Conservation (phyloP, 2,797 vertebrate species). For the Darevskia mixta region DNA sequence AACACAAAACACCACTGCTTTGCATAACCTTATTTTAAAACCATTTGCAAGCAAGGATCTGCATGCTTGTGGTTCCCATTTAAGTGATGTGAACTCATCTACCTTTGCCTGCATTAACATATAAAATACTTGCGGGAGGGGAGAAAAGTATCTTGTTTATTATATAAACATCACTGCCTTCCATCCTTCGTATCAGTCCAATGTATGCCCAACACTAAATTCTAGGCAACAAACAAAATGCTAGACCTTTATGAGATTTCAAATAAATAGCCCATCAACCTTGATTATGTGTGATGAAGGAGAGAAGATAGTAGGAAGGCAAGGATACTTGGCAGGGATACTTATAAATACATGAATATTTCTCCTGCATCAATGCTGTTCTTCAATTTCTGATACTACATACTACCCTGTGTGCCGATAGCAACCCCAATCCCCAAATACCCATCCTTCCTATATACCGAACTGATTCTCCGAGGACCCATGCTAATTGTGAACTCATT, state of each 20-base stretch:
- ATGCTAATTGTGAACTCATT: too few species aligned
- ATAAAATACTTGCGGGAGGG: constrained; percentile 72
- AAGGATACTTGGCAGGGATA: constrained; percentile 19
- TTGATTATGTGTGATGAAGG: neutral
- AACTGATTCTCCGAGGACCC: too few species aligned
- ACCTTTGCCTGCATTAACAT: constrained; percentile 71
- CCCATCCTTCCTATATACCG: neutral
- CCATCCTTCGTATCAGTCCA: constrained; percentile 53
- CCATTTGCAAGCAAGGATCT: constrained; percentile 50
- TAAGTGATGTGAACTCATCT: constrained; percentile 66
- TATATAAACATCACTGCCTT: constrained; percentile 64
- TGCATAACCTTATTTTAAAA: constrained; percentile 73
- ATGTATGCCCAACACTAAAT: constrained; percentile 42
- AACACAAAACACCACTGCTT: constrained; percentile 63
- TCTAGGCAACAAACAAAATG: constrained; percentile 63
- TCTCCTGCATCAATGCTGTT: constrained; percentile 52
- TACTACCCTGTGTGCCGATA: neutral
- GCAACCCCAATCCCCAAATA: neutral
- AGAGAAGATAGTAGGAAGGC: neutral
- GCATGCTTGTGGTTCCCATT: constrained; percentile 60
- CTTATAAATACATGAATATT: constrained; percentile 41
- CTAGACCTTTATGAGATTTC: constrained; percentile 44
- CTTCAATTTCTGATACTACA: constrained; percentile 1
- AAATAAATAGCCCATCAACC: constrained; percentile 46
- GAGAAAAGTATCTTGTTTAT: constrained; percentile 63